These are phyloP conservation scores for Eubucco bourcierii DNA, from an alignment of 2,113 vertebrate species.

Conservation along the genomic window DNA sequence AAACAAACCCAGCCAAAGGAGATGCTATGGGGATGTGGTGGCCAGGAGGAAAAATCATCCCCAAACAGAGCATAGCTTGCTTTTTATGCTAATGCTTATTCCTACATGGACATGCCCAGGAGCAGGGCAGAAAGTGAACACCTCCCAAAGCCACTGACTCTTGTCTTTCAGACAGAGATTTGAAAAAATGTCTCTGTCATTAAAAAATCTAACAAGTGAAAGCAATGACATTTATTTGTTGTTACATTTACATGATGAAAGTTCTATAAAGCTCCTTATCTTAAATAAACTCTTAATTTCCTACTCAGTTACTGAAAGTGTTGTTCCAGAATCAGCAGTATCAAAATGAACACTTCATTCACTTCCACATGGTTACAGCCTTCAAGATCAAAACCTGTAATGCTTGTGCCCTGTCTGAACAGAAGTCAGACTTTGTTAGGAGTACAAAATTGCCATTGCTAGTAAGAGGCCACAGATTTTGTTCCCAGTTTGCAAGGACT, in stretches of 20 bases:
- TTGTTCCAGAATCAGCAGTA: constrained; percentile 19
- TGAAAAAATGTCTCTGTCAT: neutral
- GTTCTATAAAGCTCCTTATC: constrained; percentile 25
- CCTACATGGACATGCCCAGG: neutral
- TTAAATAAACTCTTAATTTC: constrained; percentile 52
- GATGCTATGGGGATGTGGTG: too few relatives aligned
- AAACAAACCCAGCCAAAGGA: neutral
- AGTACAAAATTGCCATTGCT: neutral
- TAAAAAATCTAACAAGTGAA: constrained; percentile 31
- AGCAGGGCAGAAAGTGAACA: neutral
- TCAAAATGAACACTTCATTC: neutral
- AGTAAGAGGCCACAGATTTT: neutral
- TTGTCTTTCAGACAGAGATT: neutral
- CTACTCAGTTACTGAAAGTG: neutral
- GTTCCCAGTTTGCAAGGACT: neutral
- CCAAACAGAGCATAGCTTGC: neutral
- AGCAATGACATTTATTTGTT: constrained; percentile 37
- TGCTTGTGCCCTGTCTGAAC: neutral
- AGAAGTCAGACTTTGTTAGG: neutral
- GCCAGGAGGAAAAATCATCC: neutral
- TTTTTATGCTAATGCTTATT: neutral
- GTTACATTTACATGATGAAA: constrained; percentile 34
- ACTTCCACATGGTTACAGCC: neutral
- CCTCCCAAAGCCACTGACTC: neutral
- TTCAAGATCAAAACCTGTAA: neutral